phyloP scores from a whole-genome alignment of 2,113 vertebrate species.

The Alethe diademata region DNA sequence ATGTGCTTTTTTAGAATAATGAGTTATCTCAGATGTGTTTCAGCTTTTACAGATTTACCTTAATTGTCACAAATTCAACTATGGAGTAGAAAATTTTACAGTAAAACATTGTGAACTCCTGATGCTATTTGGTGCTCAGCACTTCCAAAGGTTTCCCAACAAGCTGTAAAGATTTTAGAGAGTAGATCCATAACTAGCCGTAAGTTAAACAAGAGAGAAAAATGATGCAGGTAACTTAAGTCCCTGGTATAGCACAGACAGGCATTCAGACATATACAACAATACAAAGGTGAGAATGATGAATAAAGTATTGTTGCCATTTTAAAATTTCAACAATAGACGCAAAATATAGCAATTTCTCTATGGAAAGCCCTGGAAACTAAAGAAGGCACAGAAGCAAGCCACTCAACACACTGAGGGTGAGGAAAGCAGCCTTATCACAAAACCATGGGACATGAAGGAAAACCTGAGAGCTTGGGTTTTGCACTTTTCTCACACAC shows the following conservation, averaged over 20 bases:
- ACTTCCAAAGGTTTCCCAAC: not conserved
- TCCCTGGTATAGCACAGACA: not conserved
- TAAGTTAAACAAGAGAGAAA: not conserved
- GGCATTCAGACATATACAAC: not conserved
- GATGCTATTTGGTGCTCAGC: not conserved
- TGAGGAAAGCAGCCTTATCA: not conserved
- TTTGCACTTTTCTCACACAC: not conserved
- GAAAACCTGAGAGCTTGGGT: not conserved
- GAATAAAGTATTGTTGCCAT: not conserved
- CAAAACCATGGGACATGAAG: accelerated
- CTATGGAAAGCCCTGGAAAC: not conserved
- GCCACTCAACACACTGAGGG: not conserved
- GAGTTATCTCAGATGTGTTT: not conserved
- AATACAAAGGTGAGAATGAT: not conserved
- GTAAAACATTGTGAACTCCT: not conserved
- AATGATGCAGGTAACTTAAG: not conserved
- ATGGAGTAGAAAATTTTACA: not conserved
- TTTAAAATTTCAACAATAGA: not conserved
- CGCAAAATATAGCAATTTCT: not conserved
- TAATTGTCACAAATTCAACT: not conserved
- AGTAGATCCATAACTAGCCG: not conserved
- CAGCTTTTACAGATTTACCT: not conserved
- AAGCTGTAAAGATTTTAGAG: not conserved
- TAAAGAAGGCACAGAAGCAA: not conserved
- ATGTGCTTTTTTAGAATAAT: not conserved